These are phyloP conservation scores for Macquaria ambigua DNA, from an alignment of 2,113 vertebrate species.

Conservation along the genomic window DNA sequence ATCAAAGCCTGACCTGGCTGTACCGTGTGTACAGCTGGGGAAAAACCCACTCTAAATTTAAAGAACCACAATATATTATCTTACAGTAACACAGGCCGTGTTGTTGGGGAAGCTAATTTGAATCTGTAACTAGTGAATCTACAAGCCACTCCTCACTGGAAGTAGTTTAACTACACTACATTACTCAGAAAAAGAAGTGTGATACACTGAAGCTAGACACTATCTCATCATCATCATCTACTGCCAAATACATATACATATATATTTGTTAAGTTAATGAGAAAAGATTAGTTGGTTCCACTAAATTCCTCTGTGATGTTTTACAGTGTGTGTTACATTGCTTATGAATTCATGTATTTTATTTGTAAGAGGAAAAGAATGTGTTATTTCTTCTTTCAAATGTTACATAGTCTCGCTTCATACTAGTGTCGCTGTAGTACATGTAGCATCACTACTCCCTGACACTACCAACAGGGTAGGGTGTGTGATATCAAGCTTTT, in stretches of 20 bases:
- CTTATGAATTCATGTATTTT: background rate
- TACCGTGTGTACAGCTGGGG: background rate
- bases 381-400: background rate
- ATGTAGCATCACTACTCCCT: background rate
- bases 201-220: background rate
- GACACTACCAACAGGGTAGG: background rate
- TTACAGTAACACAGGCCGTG: background rate
- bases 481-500: background rate
- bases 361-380: background rate
- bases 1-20: slow-evolving; percentile 12
- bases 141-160: background rate
- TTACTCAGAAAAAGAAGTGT: background rate
- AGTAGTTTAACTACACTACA: background rate
- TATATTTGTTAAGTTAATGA: background rate
- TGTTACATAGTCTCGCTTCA: background rate
- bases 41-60: background rate
- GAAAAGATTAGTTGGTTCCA: background rate
- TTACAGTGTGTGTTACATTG: too few species aligned
- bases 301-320: background rate
- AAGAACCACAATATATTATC: background rate
- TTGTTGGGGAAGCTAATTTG: background rate
- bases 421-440: background rate
- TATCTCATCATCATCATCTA: too few species aligned
- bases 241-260: background rate
- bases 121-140: background rate